Percentiles rank a stretch among this genome's conserved stretches.
phyloP scores from a whole-genome alignment of 1,140 invertebrate species.

The Aphaenogaster ashmeadi region DNA sequence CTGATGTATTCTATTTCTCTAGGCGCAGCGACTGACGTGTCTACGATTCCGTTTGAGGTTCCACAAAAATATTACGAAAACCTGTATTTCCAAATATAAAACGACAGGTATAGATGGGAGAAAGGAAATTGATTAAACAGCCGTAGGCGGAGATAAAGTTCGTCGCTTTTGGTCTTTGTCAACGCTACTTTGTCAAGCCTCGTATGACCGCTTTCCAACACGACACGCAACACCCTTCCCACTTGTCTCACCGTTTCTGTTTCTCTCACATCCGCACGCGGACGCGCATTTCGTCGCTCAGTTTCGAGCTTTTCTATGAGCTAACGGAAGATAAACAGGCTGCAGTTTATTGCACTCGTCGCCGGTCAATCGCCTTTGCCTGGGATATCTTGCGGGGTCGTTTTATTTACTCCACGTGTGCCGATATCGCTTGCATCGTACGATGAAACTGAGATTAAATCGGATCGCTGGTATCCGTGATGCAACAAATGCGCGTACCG shows the following conservation, averaged over 20 bases:
- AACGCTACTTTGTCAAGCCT: not conserved
- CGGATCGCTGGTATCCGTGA: constrained; percentile 23
- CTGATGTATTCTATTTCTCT: not conserved
- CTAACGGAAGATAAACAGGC: constrained; percentile 76
- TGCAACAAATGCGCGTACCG: not conserved
- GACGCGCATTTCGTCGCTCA: not conserved
- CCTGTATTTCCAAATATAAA: constrained; percentile 9
- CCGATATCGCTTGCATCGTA: constrained; percentile 55
- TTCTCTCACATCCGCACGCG: not conserved
- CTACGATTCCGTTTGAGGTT: too few species aligned
- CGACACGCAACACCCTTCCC: not conserved
- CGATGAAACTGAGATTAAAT: constrained; percentile 51
- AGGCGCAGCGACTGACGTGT: not conserved
- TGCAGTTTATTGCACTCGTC: constrained; percentile 36
- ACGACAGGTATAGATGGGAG: constrained; percentile 19
- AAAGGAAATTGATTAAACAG: constrained; percentile 23
- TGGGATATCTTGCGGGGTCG: constrained; percentile 62
- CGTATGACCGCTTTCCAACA: not conserved
- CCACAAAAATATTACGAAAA: not conserved
- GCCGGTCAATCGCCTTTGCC: constrained; percentile 60
- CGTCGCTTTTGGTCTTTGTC: not conserved
- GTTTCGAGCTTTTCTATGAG: constrained; percentile 66
- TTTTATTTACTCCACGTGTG: constrained; percentile 63
- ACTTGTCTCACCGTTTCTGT: not conserved
- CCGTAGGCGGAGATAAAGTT: constrained; percentile 8